Conservation (phyloP, 2,888 invertebrate species). For the Apodemia duryi region DNA sequence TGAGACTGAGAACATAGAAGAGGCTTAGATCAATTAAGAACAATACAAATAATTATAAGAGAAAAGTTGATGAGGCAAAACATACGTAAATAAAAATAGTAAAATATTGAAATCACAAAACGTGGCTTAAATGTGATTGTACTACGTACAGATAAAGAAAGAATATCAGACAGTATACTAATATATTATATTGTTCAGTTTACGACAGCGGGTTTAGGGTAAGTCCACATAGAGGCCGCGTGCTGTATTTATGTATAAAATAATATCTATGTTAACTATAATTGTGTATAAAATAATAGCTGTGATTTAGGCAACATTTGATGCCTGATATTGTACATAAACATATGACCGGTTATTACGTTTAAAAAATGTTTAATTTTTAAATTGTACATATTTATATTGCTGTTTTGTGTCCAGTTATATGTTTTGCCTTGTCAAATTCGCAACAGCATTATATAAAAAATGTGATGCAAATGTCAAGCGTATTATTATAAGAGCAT, state of each 20-base stretch:
- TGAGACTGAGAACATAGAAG: constrained; percentile 71
- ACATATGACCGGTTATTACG: too few relatives aligned
- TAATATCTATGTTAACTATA: neutral
- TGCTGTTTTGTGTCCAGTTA: neutral
- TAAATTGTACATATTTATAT: constrained; percentile 11
- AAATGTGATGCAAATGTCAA: constrained; percentile 46
- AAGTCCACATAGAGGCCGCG: too few relatives aligned
- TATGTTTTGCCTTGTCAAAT: constrained; percentile 35
- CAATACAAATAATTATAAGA: constrained; percentile 31
- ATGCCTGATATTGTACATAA: constrained; percentile 1
- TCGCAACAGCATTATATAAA: constrained; percentile 33
- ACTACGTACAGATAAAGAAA: too few relatives aligned
- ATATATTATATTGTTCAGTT: too few relatives aligned
- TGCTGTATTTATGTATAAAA: too few relatives aligned
- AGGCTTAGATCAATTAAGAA: constrained; percentile 64
- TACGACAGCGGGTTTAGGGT: too few relatives aligned
- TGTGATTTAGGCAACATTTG: neutral
- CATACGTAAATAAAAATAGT: constrained; percentile 19
- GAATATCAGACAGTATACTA: too few relatives aligned
- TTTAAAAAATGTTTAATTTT: neutral
- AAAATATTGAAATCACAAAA: too few relatives aligned
- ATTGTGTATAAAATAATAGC: neutral
- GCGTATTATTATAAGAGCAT: constrained; percentile 39
- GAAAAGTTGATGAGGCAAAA: constrained; percentile 20
- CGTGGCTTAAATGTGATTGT: too few relatives aligned